phyloP scores from a whole-genome alignment of 1,140 invertebrate species.

The Amyelois transitella region DNA sequence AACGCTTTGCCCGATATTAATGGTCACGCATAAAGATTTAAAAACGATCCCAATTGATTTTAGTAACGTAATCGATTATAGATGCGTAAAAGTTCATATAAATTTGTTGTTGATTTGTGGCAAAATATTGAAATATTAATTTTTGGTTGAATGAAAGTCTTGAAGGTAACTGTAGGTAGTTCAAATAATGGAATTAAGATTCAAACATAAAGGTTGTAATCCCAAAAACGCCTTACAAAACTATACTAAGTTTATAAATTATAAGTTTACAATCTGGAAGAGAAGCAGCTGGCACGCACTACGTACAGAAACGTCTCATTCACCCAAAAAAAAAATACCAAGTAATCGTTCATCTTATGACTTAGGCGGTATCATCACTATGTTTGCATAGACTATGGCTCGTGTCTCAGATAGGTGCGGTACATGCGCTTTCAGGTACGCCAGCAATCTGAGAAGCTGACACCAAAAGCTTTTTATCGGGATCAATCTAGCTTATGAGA shows the following conservation, averaged over 20 bases:
- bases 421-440: constrained; percentile 69
- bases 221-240: no score
- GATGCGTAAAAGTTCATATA: neutral
- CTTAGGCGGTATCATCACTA: constrained; percentile 24
- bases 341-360: constrained; percentile 1
- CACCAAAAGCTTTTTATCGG: constrained; percentile 71
- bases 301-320: no score
- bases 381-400: constrained; percentile 65
- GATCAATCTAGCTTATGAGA: constrained; percentile 61
- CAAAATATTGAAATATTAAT: no score
- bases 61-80: neutral
- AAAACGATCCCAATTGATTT: neutral
- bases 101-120: neutral
- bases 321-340: no score
- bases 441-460: constrained; percentile 58
- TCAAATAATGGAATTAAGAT: no score
- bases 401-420: constrained; percentile 68
- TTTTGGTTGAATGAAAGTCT: no score
- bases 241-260: no score
- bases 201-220: no score
- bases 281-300: no score
- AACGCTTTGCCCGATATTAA: neutral
- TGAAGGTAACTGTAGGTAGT: no score
- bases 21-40: neutral
- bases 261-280: no score